Conservation (phyloP, 2,888 invertebrate species). For the Allacma fusca region DNA sequence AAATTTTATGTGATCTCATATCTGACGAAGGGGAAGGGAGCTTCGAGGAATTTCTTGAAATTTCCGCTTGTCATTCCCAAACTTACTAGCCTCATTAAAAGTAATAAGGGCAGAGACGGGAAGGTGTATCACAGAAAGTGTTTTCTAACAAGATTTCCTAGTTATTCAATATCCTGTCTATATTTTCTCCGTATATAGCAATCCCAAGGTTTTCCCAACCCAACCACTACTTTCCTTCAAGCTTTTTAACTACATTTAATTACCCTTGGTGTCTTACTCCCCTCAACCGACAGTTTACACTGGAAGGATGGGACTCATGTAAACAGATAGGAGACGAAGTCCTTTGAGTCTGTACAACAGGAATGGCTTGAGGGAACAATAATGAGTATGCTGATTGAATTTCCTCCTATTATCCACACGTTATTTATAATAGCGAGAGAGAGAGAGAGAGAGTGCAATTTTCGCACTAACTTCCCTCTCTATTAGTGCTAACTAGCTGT, state of each 20-base stretch:
- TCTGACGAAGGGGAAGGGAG: background rate
- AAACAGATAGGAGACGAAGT: too few relatives aligned
- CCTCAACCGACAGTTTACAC: too few relatives aligned
- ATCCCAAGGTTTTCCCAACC: too few relatives aligned
- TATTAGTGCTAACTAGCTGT: background rate
- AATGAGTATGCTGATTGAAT: constrained; percentile 5
- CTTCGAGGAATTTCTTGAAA: background rate
- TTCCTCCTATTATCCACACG: background rate
- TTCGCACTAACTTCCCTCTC: background rate
- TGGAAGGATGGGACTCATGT: too few relatives aligned
- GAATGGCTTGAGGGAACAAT: background rate
- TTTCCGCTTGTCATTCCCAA: constrained; percentile 6
- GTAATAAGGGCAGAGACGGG: background rate
- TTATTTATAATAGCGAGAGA: constrained; percentile 9
- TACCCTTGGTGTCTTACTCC: too few relatives aligned
- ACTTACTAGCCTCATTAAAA: background rate
- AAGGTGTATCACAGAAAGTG: background rate
- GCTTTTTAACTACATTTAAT: too few relatives aligned
- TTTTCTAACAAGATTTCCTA: background rate
- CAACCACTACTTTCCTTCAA: too few relatives aligned
- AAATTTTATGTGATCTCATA: background rate
- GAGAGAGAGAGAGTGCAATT: background rate
- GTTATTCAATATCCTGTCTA: constrained; percentile 12
- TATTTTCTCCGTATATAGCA: background rate
- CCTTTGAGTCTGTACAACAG: too few relatives aligned